phyloP scores from a whole-genome alignment of 2,797 vertebrate genomes.

The Leucoraja ocellata region DNA sequence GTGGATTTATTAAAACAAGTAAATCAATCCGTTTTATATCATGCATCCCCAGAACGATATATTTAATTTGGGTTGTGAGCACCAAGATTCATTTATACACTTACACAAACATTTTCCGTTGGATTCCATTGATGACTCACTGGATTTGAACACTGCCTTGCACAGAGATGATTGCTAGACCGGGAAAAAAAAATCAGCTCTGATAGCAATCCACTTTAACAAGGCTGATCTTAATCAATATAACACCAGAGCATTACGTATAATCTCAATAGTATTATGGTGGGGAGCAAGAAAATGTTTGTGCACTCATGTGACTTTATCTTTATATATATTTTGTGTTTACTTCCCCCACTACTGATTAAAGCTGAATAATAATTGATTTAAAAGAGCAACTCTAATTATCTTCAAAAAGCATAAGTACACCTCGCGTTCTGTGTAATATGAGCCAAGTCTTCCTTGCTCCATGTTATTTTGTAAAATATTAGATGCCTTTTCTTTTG shows the following conservation, averaged over 20 bases:
- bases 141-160: not conserved
- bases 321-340: not conserved
- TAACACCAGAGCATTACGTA: not conserved
- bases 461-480: not conserved
- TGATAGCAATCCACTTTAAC: not conserved
- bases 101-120: not conserved
- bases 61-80: not conserved
- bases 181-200: not conserved
- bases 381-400: not conserved
- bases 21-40: not conserved
- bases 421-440: not conserved
- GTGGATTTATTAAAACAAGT: not conserved
- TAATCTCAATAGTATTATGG: not conserved
- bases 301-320: not conserved
- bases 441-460: conserved; percentile 29
- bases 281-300: not conserved
- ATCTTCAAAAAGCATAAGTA: conserved; percentile 2
- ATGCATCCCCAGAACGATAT: not conserved
- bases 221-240: not conserved
- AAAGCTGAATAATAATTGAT: not conserved
- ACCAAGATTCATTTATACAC: not conserved
- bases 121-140: not conserved
- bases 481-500: conserved; percentile 23
- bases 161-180: not conserved
- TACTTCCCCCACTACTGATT: not conserved